A percentile compares a stretch with the other conserved stretches of the same genome.
phyloP scores from a whole-genome alignment of 2,113 vertebrate genomes.

The Crocuta crocuta region DNA sequence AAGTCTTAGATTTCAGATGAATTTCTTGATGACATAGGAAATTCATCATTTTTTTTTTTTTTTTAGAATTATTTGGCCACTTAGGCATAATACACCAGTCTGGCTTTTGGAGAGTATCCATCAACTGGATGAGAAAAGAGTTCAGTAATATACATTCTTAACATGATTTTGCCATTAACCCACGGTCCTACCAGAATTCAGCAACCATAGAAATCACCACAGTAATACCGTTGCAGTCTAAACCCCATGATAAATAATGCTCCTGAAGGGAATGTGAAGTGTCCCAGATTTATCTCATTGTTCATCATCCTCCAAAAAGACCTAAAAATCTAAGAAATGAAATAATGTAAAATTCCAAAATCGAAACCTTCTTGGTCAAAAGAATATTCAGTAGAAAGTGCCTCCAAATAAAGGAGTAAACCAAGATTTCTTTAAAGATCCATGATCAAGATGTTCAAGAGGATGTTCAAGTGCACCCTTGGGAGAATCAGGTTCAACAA shows the following conservation, averaged over 20 bases:
- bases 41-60: not conserved
- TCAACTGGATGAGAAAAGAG: not conserved
- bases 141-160: not conserved
- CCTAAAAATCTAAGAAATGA: not conserved
- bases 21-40: not conserved
- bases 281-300: not conserved
- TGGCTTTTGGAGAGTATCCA: slow-evolving; percentile 76
- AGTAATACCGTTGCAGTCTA: not conserved
- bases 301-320: slow-evolving; percentile 60
- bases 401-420: not conserved
- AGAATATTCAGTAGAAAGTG: not conserved
- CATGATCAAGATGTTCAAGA: not conserved
- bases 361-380: not conserved
- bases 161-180: slow-evolving; percentile 11
- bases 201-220: not conserved
- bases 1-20: slow-evolving; percentile 12
- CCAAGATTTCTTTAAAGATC: not conserved
- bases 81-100: slow-evolving; percentile 81
- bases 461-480: not conserved
- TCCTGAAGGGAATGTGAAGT: slow-evolving; percentile 81
- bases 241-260: slow-evolving; percentile 79
- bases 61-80: not conserved
- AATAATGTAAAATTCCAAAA: not conserved
- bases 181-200: not conserved
- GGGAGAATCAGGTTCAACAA: not conserved